Conservation (phyloP, 2,888 invertebrate species). For the Biston betularia region DNA sequence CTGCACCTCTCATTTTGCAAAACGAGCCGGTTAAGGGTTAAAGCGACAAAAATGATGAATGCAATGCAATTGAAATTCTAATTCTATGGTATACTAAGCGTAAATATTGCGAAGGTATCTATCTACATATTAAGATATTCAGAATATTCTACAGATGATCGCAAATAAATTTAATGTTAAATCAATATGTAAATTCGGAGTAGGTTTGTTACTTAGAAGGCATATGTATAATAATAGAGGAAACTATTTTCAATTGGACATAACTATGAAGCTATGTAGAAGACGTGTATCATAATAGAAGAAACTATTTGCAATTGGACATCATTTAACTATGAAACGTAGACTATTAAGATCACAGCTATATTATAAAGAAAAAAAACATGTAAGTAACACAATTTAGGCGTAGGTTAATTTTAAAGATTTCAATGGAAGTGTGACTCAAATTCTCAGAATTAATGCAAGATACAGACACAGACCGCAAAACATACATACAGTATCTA, state of each 20-base stretch:
- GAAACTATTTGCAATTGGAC: background rate
- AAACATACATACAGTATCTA: background rate
- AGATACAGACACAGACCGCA: slow-evolving; percentile 5
- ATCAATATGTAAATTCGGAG: background rate
- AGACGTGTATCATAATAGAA: background rate
- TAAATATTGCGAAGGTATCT: no score
- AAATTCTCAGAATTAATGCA: slow-evolving; percentile 17
- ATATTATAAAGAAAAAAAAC: background rate
- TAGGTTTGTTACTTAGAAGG: background rate
- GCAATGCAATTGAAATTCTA: no score
- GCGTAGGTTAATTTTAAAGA: slow-evolving; percentile 9
- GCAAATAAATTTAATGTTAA: background rate
- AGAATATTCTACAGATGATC: no score
- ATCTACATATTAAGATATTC: no score
- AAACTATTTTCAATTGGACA: background rate
- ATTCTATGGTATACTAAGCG: no score
- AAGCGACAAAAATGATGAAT: no score
- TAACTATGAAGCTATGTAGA: background rate
- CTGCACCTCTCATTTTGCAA: no score
- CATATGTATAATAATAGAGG: background rate
- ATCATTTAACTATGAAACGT: background rate
- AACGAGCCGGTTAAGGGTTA: no score
- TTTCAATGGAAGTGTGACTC: slow-evolving; percentile 19
- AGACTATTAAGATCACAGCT: background rate
- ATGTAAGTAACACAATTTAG: background rate